Evolutionary conservation across 2,797 vertebrate species (phyloP), one percentile per base, ranked within the genome.

Genomic region (Bucorvus abyssinicus): DNA sequence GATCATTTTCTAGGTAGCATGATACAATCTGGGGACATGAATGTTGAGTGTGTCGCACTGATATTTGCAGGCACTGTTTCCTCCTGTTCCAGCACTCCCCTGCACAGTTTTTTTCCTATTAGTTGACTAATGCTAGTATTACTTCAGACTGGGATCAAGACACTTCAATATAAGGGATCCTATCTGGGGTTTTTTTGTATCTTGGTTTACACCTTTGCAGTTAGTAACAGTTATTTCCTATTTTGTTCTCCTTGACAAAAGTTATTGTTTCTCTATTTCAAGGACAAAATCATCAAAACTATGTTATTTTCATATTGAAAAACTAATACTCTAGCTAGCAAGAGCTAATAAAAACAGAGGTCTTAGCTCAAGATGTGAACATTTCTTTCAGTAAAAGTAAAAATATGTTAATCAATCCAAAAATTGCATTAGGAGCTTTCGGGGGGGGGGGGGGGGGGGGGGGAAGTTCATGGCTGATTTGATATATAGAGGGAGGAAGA

Each of bases 11-110:
- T 50, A 65, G 29, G 17, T 18, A 69, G 27, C 22, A 27, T 2
- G 0, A 78, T 10, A 15, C 47, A 69, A 5, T 32, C 9, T 20
- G 6, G 7, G 12, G 12, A 68, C 23, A 47, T 0, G 6, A 47
- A 60, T 36, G 1, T 13, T 64, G 29, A 7, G 6, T 76, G 55
- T 69, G 9, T 30, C 45, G 21, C 21, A 73, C 23, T 14, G 9
- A 30, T 10, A 12, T 36, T 11, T 67, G 22, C 22, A 61, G 52
- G n/a, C 34, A 69, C 4, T 40, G 13, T 57, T 53, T 83, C 30
- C 42, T 71, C 26, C 19, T 52, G 2, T 38, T 90, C n/a, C 47
- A 84, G 30, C 10, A 5, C 7, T 74, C 21, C 23, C 9, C 3
- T 40, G 40, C 8, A 47, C 3, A 67, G 26, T 4, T 0, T 9